A percentile compares a stretch with the other conserved stretches of the same genome.
Evolutionary conservation across 2,888 invertebrate genomes (phyloP).

Genomic region (Criorhina ranunculi): DNA sequence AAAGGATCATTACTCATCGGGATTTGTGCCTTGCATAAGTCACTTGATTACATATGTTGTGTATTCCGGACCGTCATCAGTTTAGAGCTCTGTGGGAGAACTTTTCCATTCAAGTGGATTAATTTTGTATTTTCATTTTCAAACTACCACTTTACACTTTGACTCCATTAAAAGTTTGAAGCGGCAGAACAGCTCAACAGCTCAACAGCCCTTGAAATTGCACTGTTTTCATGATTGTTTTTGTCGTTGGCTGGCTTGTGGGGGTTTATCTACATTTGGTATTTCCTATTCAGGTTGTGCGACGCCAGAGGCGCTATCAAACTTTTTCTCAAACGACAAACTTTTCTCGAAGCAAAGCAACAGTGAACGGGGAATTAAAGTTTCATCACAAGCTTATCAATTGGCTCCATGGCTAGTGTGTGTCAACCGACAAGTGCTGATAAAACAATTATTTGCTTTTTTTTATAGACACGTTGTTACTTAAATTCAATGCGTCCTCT

Average conservation of each 20-base stretch:
- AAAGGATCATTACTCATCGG: slow-evolving; percentile 63
- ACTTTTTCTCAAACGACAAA: slow-evolving; percentile 56
- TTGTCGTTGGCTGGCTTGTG: slow-evolving; percentile 1
- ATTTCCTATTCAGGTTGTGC: slow-evolving; percentile 29
- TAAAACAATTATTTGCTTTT: slow-evolving; percentile 37
- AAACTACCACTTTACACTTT: slow-evolving; percentile 66
- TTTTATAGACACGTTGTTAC: slow-evolving; percentile 7
- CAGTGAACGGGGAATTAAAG: slow-evolving; percentile 27
- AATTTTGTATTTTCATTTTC: slow-evolving; percentile 46
- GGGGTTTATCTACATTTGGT: slow-evolving; percentile 8
- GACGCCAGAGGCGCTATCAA: slow-evolving; percentile 40
- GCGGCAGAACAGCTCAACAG: slow-evolving; percentile 12
- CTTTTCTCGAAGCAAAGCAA: slow-evolving; percentile 58
- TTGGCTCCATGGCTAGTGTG: slow-evolving; percentile 13
- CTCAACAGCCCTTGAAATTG: slow-evolving; percentile 60
- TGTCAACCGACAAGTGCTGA: slow-evolving; percentile 35
- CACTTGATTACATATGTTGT: neutral
- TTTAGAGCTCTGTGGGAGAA: slow-evolving; percentile 11
- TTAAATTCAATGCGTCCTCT: neutral
- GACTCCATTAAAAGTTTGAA: slow-evolving; percentile 60
- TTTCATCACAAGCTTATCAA: slow-evolving; percentile 69
- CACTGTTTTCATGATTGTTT: slow-evolving; percentile 13
- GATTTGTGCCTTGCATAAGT: slow-evolving; percentile 33
- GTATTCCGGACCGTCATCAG: no score
- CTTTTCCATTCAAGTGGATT: slow-evolving; percentile 68